phyloP scores from a whole-genome alignment of 1,140 invertebrate species.

The Thaumetopoea pityocampa region DNA sequence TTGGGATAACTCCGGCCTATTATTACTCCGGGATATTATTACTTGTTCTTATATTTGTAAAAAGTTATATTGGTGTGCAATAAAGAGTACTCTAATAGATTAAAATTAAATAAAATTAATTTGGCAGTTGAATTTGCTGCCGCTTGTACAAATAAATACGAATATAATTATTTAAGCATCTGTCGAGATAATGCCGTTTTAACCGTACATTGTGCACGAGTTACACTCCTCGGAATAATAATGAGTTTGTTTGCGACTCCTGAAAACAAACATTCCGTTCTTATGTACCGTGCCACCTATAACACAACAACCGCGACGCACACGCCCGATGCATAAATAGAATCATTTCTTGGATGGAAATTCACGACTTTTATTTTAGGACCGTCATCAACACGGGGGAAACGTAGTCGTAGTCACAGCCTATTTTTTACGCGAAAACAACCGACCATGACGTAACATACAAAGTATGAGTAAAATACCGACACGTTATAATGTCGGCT shows the following conservation, averaged over 20 bases:
- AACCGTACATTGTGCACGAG: slow-evolving; percentile 41
- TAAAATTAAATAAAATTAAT: too few relatives aligned
- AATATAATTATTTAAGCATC: slow-evolving; percentile 12
- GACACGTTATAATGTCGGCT: slow-evolving; percentile 8
- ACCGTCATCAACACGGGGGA: slow-evolving; percentile 33
- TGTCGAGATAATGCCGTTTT: slow-evolving; percentile 30
- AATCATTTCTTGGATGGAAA: slow-evolving; percentile 64
- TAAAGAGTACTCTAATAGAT: too few relatives aligned
- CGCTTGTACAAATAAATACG: too few relatives aligned
- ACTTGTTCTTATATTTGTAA: too few relatives aligned
- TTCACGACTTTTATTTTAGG: slow-evolving; percentile 57
- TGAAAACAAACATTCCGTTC: slow-evolving; percentile 65
- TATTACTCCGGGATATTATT: too few relatives aligned
- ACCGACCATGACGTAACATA: slow-evolving; percentile 26
- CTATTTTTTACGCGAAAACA: slow-evolving; percentile 39
- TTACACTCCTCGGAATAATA: slow-evolving; percentile 56
- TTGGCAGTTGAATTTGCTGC: too few relatives aligned
- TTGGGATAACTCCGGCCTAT: too few relatives aligned
- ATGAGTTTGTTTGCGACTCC: slow-evolving; percentile 63
- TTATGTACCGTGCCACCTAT: slow-evolving; percentile 39
- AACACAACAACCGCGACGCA: slow-evolving; percentile 54
- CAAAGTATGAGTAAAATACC: slow-evolving; percentile 17
- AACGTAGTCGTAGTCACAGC: slow-evolving; percentile 31
- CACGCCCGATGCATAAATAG: slow-evolving; percentile 61
- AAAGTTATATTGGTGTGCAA: too few relatives aligned